phyloP scores from a whole-genome alignment of 2,113 vertebrate genomes.

The Triplophysa rosa region DNA sequence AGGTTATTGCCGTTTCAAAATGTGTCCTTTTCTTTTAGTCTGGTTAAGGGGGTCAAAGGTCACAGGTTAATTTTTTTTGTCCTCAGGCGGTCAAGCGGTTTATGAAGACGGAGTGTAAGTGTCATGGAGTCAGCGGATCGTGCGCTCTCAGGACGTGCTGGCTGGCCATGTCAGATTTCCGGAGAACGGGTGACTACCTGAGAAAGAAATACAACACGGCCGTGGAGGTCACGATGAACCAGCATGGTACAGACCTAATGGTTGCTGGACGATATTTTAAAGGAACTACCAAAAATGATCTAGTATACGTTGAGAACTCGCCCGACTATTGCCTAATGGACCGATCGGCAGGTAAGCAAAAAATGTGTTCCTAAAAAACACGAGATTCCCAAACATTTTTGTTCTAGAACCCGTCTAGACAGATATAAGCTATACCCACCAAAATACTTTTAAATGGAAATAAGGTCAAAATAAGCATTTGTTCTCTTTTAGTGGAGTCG shows the following conservation, averaged over 20 bases:
- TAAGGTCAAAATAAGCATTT: too few species aligned
- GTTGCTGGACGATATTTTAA: conserved; percentile 88
- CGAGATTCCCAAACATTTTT: too few species aligned
- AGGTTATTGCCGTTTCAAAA: not conserved
- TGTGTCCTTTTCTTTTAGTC: not conserved
- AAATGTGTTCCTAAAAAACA: too few species aligned
- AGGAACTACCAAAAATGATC: conserved; percentile 88
- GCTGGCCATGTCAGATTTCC: conserved; percentile 94
- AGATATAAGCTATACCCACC: too few species aligned
- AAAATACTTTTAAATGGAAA: too few species aligned
- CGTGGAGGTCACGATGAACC: conserved; percentile 95
- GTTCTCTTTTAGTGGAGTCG: too few species aligned
- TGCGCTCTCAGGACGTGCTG: conserved; percentile 97
- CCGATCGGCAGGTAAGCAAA: conserved; percentile 84
- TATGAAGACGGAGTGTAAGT: conserved; percentile 98
- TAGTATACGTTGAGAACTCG: conserved; percentile 96
- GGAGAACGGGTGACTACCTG: conserved; percentile 91
- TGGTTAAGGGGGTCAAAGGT: conserved; percentile 4
- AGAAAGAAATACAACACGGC: conserved; percentile 92
- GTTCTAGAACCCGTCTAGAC: too few species aligned
- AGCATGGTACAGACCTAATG: conserved; percentile 91
- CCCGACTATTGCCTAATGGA: conserved; percentile 96
- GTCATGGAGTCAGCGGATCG: conserved; percentile 96
- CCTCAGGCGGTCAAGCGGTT: conserved; percentile 94
- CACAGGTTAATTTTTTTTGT: conserved; percentile 14